These are phyloP conservation scores for Mycteria americana DNA, from an alignment of 2,797 vertebrate genomes.

Conservation along the genomic window DNA sequence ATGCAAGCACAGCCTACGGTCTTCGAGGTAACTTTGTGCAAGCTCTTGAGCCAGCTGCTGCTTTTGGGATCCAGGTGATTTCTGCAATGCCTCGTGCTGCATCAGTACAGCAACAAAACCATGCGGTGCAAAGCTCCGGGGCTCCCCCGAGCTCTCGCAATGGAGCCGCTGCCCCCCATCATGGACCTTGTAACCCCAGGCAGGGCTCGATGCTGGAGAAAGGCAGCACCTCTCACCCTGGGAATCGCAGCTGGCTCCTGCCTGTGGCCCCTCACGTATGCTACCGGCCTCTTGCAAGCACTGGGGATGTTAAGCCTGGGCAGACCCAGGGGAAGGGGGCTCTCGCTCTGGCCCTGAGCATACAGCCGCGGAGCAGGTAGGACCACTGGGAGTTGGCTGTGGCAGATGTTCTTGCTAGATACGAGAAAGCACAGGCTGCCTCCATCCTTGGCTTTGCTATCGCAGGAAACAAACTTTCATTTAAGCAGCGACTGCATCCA, in stretches of 20 bases:
- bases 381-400: rapidly evolving
- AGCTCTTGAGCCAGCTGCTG: rapidly evolving
- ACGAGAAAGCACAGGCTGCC: background rate
- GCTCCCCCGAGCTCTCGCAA: background rate
- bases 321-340: background rate
- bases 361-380: background rate
- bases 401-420: background rate
- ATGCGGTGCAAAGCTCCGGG: rapidly evolving
- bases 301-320: rapidly evolving
- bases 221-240: background rate
- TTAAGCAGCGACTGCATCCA: background rate
- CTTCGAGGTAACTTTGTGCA: background rate
- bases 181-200: rapidly evolving
- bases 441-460: background rate
- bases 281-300: background rate
- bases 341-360: rapidly evolving
- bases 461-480: background rate
- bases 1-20: rapidly evolving
- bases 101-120: rapidly evolving
- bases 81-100: background rate
- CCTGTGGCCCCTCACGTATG: rapidly evolving
- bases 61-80: background rate
- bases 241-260: background rate
- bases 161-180: background rate
- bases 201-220: background rate